A percentile compares a stretch with the other conserved stretches of the same genome.
phyloP scores from a whole-genome alignment of 2,888 invertebrate species.

The Eupithecia tripunctaria region DNA sequence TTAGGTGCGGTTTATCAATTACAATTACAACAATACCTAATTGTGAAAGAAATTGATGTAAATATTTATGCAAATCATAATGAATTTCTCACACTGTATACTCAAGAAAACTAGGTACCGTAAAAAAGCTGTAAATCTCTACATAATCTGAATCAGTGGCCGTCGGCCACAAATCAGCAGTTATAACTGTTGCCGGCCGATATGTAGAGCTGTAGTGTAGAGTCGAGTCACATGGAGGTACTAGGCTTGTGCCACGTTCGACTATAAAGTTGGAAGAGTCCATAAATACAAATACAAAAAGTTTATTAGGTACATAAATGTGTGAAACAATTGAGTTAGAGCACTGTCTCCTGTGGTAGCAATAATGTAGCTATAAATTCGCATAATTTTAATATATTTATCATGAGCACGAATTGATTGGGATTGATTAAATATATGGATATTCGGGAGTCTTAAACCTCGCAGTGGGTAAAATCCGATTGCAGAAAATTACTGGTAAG shows the following conservation, averaged over 20 bases:
- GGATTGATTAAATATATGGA: background rate
- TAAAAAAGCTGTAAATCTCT: constrained; percentile 37
- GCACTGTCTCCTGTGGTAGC: too few relatives aligned
- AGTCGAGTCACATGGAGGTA: background rate
- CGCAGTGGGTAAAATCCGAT: background rate
- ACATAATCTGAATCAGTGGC: constrained; percentile 37
- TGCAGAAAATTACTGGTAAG: too few relatives aligned
- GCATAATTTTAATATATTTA: too few relatives aligned
- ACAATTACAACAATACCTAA: background rate
- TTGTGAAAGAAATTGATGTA: background rate
- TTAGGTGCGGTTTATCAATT: background rate
- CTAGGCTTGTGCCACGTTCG: background rate
- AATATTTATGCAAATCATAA: background rate
- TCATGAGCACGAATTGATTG: background rate
- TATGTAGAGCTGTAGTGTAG: background rate
- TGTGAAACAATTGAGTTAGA: too few relatives aligned
- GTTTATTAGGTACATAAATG: too few relatives aligned
- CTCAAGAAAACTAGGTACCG: constrained; percentile 14
- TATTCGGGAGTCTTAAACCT: background rate
- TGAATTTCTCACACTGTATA: constrained; percentile 5
- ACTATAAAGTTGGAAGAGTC: background rate
- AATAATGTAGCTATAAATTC: too few relatives aligned
- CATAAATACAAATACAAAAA: too few relatives aligned
- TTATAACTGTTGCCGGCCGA: constrained; percentile 18
- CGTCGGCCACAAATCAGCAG: constrained; percentile 19